Base-by-base conservation (phyloP, 1,140 invertebrate genomes). In the Drosophila rufa region DNA sequence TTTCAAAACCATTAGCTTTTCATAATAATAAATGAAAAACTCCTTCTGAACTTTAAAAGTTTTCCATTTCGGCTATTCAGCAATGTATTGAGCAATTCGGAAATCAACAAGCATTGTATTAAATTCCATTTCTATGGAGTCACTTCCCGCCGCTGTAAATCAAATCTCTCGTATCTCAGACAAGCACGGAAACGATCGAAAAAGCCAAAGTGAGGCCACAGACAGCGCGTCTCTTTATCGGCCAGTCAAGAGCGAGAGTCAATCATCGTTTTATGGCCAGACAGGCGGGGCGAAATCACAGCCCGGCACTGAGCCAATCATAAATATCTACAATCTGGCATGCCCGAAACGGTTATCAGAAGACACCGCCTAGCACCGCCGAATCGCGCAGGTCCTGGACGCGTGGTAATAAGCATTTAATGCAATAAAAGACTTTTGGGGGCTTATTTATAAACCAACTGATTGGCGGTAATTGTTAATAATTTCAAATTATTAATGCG, bases 401-500 rank as follows among this genome's bases (percentile, higher is more conserved):
- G 43, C 4, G 36, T n/a, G 27, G 45, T 27, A 57, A 73, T 73
- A 71, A 59, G 67, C 69, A 47, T 43, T 71, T 60, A 50, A 71
- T 60, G 69, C 69, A 73, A 73, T 73, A 51, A 73, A 73, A 45
- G 67, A 60, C 68, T 60, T 43, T 73, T 40, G 38, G 38, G 42
- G 71, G 59, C 55, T 56, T 46, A 66, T 78, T 53, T 80, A 50
- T 75, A 82, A 58, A 50, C 48, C 58, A 48, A 57, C 42, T 85
- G 82, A 85, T 85, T 85, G 82, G 43, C 51, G 43, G 68, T 85
- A 85, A 85, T 85, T 85, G 78, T 85, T 85, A 74, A 80, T 85
- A 85, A 85, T 85, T 85, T 85, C 59, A 59, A 85, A 74, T 76
- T 69, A 84, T 84, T 80, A 84, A 71, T 48, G 57, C 60, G 60